Base-by-base conservation (phyloP, 1,140 invertebrate genomes). In the Ruditapes philippinarum region DNA sequence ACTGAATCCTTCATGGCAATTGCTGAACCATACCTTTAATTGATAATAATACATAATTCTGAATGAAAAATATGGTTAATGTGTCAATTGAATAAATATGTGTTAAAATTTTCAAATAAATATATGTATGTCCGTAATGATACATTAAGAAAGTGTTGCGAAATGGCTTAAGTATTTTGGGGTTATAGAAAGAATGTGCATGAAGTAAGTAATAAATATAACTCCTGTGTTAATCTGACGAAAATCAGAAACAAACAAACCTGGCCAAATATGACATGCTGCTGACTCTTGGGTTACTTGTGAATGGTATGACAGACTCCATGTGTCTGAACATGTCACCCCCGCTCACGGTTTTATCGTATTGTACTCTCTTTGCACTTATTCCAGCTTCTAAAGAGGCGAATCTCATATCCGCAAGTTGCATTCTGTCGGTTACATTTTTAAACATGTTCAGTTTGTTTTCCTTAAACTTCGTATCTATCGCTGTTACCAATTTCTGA, bases 191-290 rank as follows among this genome's bases (percentile, higher is more conserved):
- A n/a, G n/a, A n/a, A n/a, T n/a, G n/a, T n/a, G n/a, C n/a, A n/a
- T n/a, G n/a, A n/a, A n/a, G n/a, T n/a, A n/a, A n/a, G n/a, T n/a
- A n/a, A n/a, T n/a, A n/a, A n/a, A n/a, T n/a, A n/a, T n/a, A n/a
- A n/a, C n/a, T n/a, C n/a, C n/a, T n/a, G n/a, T n/a, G n/a, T n/a
- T n/a, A n/a, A n/a, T n/a, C n/a, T n/a, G n/a, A n/a, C n/a, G n/a
- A n/a, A n/a, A n/a, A n/a, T n/a, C n/a, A 76, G 28, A n/a, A 76
- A 28, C 33, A 33, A 14, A 28, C 22, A 42, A n/a, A 84, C 82
- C 82, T 84, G 11, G 68, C 82, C 1, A 84, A 45, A 54, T 73
- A 84, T 5, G 49, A 45, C 62, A 88, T 88, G 31, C 85, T 88
- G 54, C 57, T 65, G 17, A 79, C 60, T 28, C 51, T 2, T 11